Evolutionary conservation across 2,113 vertebrate species (phyloP), one percentile per base, ranked within the genome.

Genomic region (Ameiurus melas): DNA sequence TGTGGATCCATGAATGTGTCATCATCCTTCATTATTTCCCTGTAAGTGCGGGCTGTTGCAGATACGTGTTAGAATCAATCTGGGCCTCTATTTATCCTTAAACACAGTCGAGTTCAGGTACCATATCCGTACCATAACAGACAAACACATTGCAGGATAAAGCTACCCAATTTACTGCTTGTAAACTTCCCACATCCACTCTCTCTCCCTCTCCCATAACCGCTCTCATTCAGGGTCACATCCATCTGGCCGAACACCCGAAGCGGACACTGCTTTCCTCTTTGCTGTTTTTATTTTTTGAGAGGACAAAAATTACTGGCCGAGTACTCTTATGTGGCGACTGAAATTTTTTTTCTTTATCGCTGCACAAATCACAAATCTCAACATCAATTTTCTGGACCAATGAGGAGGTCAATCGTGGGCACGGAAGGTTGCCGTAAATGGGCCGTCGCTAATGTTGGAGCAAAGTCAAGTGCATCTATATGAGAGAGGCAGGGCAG

Each of bases 391-490:
- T 89, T 86, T 85, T 12, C 86, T 83, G 78, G 86, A 88, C 82
- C 87, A 78, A 86, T 89, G 6, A 87, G 64, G 86, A 90, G 90
- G 75, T 36, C n/a, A 89, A 89, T 90, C 10, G 43, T 91, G 81
- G 87, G 58, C 33, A 9, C 7, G n/a, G 57, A 51, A 70, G 77
- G 64, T 60, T 47, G 85, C 86, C 83, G 78, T 89, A 92, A 94
- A 93, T 91, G 90, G 90, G 84, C 89, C 89, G 51, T 66, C 83
- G 16, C 89, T 92, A 93, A 93, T 92, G 82, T 89, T 81, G 89
- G 86, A 85, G 85, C 88, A 91, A 92, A 91, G 91, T 94, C 88
- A 91, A 92, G 91, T 91, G 90, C 85, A 89, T 90, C 87, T 71
- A 22, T 77, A 77, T 81, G 85, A 90, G 51, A 70, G 89, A 90